phyloP scores from a whole-genome alignment of 2,113 vertebrate genomes.

The Girardinichthys multiradiatus region DNA sequence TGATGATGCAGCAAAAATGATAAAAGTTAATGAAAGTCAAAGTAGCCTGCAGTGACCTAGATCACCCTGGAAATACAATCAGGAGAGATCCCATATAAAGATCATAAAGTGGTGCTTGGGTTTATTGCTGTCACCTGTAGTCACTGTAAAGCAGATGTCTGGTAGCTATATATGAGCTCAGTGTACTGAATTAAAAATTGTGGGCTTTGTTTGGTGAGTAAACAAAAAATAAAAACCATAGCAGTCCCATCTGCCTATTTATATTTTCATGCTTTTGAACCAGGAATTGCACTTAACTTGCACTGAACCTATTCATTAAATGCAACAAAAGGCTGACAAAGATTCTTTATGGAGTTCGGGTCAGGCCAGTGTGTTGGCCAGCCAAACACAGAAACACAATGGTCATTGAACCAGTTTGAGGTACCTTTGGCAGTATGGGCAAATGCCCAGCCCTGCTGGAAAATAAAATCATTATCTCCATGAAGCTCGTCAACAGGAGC shows the following conservation, averaged over 20 bases:
- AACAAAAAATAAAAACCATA: constrained; percentile 1
- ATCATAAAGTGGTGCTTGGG: constrained; percentile 6
- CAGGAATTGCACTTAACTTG: neutral
- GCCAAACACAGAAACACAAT: too few species aligned
- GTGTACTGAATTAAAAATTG: constrained; percentile 1
- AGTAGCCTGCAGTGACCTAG: constrained; percentile 13
- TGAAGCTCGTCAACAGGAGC: too few species aligned
- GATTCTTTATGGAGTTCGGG: too few species aligned
- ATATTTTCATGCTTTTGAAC: neutral
- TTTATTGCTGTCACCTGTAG: constrained; percentile 16
- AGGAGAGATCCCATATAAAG: constrained; percentile 9
- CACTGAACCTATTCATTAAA: neutral
- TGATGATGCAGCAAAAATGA: constrained; percentile 52
- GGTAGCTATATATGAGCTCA: neutral
- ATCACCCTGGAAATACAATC: constrained; percentile 25
- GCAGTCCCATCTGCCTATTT: neutral
- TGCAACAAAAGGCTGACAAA: neutral
- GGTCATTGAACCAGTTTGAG: too few species aligned
- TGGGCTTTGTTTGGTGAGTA: neutral
- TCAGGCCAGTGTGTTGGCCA: too few species aligned
- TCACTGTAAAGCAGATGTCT: constrained; percentile 11
- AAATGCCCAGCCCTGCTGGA: too few species aligned
- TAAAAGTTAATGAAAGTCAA: constrained; percentile 68
- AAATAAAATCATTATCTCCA: too few species aligned
- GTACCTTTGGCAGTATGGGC: too few species aligned